Evolutionary conservation across 2,888 invertebrate species (phyloP).

Genomic region (Mantis religiosa): DNA sequence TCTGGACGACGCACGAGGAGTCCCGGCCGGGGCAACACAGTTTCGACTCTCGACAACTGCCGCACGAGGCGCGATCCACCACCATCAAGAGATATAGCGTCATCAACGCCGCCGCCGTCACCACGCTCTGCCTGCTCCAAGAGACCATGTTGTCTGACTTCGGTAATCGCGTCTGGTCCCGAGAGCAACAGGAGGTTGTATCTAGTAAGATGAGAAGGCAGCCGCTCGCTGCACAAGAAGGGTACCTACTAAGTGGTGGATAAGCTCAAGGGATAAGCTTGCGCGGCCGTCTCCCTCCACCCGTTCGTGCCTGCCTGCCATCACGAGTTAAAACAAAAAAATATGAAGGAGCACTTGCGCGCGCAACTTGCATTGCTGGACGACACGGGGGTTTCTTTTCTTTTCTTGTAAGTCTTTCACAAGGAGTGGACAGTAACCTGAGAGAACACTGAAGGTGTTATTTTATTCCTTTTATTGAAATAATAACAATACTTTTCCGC

Average conservation of each 20-base stretch:
- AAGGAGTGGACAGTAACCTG: background rate
- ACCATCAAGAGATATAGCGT: background rate
- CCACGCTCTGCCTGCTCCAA: background rate
- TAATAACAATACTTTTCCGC: background rate
- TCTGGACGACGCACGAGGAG: conserved; percentile 86
- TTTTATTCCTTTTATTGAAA: background rate
- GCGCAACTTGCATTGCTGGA: background rate
- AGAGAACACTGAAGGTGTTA: too few species aligned
- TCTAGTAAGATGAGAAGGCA: too few species aligned
- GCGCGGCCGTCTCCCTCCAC: background rate
- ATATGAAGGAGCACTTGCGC: background rate
- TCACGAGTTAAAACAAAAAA: background rate
- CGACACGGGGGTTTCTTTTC: background rate
- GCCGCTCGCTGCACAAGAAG: background rate
- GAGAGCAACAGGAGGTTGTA: background rate
- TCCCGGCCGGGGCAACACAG: conserved; percentile 85
- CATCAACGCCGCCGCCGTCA: background rate
- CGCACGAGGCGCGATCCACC: conserved; percentile 39
- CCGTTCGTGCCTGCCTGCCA: background rate
- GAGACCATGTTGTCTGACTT: background rate
- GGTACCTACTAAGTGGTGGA: background rate
- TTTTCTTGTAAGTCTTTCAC: background rate
- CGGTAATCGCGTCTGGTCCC: background rate
- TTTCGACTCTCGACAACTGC: conserved; percentile 76
- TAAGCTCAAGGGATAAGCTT: too few species aligned